Evolutionary conservation across 2,113 vertebrate species (phyloP), one percentile per base, ranked within the genome.

Genomic region (Colinus virginianus): DNA sequence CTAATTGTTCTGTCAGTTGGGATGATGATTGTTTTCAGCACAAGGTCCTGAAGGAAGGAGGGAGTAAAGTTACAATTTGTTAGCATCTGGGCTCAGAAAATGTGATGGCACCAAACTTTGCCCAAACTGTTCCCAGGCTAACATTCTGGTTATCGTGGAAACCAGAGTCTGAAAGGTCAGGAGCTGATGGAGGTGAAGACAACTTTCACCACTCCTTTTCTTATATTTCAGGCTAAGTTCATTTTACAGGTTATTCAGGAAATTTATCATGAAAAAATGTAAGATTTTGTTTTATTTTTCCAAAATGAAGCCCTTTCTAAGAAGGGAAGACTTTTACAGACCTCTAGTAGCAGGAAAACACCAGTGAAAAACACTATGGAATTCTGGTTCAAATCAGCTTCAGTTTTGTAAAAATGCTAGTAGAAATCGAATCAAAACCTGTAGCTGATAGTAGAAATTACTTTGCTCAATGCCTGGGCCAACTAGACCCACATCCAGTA

Each of bases 1-100:
- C 72, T 94, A 95, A 93, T 96, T 96, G 91, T 87, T 93, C 92
- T 96, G 91, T 95, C 93, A 96, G 59, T 92, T 72, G 84, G 51
- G 45, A 74, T 62, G 79, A 88, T 71, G 69, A 63, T 4, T 4
- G 43, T 77, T 96, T 96, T 96, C 94, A 96, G 76, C 93, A 94
- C 76, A 38, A 80, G 9, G 16, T 61, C 56, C 76, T 89, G 40
- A 90, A 86, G 79, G 81, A 53, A 81, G 66, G 43, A 74, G 28
- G 83, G 18, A 22, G 68, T 85, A 87, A 56, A 32, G 30, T 85
- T 91, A 22, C n/a, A 40, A 83, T 94, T 92, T 91, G 42, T 92
- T 90, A 78, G 26, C 22, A 48, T 75, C 23, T 79, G 76, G 42
- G 34, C 34, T 90, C 51, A 83, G 45, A 85, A 92, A 83, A 59